Evolutionary conservation across 1,140 invertebrate species (phyloP), one percentile per base, ranked within the genome.

Genomic region (Diorhabda elongata): DNA sequence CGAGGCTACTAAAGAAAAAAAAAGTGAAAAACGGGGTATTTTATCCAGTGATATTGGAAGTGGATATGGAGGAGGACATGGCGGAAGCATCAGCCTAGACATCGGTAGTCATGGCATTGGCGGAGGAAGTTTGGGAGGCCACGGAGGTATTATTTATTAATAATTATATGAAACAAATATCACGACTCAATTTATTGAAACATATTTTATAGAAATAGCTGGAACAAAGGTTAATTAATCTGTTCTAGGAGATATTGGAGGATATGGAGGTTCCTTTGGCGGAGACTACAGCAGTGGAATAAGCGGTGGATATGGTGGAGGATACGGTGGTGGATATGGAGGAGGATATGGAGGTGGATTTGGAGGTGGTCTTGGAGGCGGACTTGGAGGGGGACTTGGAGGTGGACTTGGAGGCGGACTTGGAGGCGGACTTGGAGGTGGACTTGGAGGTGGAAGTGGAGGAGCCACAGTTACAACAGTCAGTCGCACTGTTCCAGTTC

Each of bases 231-330:
- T 26, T 26, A 26, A 26, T 26, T 26, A 26, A 26, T 26, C 26
- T 26, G 26, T 58, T 58, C 69, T 26, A 26, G 26, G 26, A 1
- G 26, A 26, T 26, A 0, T 26, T 26, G 26, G 26, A 26, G 26
- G 69, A 59, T 43, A 60, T 56, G 71, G 70, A 52, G 66, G 71
- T 26, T 69, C 69, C 41, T 41, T 41, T 62, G 75, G 44, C 5
- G 73, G 74, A 60, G 76, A 74, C 58, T 72, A 70, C 64, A 75
- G 75, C 52, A 71, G 77, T 11, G 70, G 26, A 26, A 52, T 52
- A 6, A 52, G 47, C n/a, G 78, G 81, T 58, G 82, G 82, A 65
- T 78, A 84, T 69, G 66, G 69, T 63, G 74, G 72, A 47, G 72
- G 72, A 42, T 65, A 58, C 63, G 75, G 71, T 58, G 72, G 69